phyloP scores from a whole-genome alignment of 2,113 vertebrate genomes.

The Albula glossodonta region DNA sequence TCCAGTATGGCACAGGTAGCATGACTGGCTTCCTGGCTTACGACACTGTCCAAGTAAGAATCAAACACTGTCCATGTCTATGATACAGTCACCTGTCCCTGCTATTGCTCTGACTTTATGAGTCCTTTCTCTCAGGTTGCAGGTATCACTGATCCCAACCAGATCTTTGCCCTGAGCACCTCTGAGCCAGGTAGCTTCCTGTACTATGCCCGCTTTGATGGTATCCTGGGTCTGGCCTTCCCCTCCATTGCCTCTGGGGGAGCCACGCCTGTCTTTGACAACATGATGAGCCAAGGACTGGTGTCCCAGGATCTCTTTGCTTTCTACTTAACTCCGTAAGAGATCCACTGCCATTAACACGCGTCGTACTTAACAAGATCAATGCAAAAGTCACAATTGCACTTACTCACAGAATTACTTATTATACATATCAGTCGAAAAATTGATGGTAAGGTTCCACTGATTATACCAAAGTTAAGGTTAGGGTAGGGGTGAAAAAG shows the following conservation, averaged over 20 bases:
- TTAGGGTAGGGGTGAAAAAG: too few species aligned
- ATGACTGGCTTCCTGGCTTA: slow-evolving; percentile 60
- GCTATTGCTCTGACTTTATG: too few species aligned
- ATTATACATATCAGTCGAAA: too few species aligned
- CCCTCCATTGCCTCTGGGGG: slow-evolving; percentile 47
- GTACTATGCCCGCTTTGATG: slow-evolving; percentile 48
- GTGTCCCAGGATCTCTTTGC: slow-evolving; percentile 50
- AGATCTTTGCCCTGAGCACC: slow-evolving; percentile 74
- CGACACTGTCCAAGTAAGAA: slow-evolving; percentile 55
- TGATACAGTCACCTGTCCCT: too few species aligned
- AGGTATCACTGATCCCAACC: slow-evolving; percentile 55
- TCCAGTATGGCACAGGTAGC: slow-evolving; percentile 63
- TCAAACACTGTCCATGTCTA: not conserved
- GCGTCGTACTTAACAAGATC: too few species aligned
- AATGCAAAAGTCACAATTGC: too few species aligned
- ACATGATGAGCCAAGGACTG: slow-evolving; percentile 51
- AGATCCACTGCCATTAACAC: too few species aligned
- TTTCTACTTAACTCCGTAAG: slow-evolving; percentile 60
- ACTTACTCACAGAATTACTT: too few species aligned
- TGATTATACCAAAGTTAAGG: too few species aligned
- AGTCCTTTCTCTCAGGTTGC: slow-evolving; percentile 50
- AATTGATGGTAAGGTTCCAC: too few species aligned
- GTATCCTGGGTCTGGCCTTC: slow-evolving; percentile 61
- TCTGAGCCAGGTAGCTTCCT: slow-evolving; percentile 54
- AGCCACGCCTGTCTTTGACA: slow-evolving; percentile 59